Conservation (phyloP, 2,797 vertebrate species). For the Oreochromis grahami region DNA sequence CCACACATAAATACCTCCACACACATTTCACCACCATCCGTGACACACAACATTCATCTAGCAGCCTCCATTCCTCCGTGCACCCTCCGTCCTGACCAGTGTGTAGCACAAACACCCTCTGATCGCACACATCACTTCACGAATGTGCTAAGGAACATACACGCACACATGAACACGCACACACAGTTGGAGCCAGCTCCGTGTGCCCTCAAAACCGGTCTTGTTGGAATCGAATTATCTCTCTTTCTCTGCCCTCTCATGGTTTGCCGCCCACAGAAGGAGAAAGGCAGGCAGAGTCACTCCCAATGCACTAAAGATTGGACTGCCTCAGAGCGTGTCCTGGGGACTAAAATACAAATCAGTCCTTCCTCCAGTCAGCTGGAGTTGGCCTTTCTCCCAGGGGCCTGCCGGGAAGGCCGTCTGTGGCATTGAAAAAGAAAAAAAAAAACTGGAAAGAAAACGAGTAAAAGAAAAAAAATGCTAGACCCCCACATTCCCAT, state of each 20-base stretch:
- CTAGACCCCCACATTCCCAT: neutral
- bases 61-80: constrained; percentile 33
- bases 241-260: constrained; percentile 36
- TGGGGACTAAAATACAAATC: constrained; percentile 68
- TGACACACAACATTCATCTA: constrained; percentile 39
- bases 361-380: constrained; percentile 61
- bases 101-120: constrained; percentile 56
- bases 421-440: constrained; percentile 49
- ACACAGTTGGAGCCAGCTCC: constrained; percentile 37
- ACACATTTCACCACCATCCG: constrained; percentile 26
- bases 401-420: constrained; percentile 58
- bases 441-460: neutral
- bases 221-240: constrained; percentile 54
- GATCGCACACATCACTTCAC: constrained; percentile 38
- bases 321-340: constrained; percentile 63
- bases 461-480: constrained; percentile 7
- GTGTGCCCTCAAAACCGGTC: constrained; percentile 42
- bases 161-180: neutral
- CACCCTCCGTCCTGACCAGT: constrained; percentile 21
- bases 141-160: constrained; percentile 17
- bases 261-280: constrained; percentile 68
- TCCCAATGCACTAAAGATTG: constrained; percentile 66
- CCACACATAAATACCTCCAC: constrained; percentile 40
- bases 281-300: constrained; percentile 65
- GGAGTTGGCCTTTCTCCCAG: constrained; percentile 66